Evolutionary conservation across 2,888 invertebrate species (phyloP), one percentile per base, ranked within the genome.

Genomic region (Tachystola acroxantha): DNA sequence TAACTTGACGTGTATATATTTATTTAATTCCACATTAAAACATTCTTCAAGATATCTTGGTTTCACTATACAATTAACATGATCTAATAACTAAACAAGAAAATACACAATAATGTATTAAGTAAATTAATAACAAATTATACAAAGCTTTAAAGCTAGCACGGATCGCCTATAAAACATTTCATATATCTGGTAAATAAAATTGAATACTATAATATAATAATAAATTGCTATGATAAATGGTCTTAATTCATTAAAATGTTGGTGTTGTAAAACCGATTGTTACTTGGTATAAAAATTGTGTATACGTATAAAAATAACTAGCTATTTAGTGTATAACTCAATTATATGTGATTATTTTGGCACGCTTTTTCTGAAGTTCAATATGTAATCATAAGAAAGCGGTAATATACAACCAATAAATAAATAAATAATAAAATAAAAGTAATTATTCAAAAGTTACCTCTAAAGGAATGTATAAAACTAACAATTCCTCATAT

Each of bases 1-100:
- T 37, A 45, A 53, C 49, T 62, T 64, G 63, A 72, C 63, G 59
- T 71, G 63, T 69, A 65, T 69, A 65, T 68, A 58, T 67, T 69
- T 66, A 64, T 69, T 65, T 73, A 58, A 69, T 67, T 71, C 56
- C 68, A 76, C 72, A 77, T 68, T 69, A 66, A 75, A 76, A 74
- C 62, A 66, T 66, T 62, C 9, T 63, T 63, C 52, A 73, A 72
- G 69, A 70, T 74, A 68, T 64, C 49, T 64, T 57, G 52, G 48
- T 66, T 57, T 57, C 57, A 63, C 58, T 65, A 65, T 58, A 60
- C 55, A 67, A 62, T 62, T 57, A 72, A 70, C 59, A 60, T 63
- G 50, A 63, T 57, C 42, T 50, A 61, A 33, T 13, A 68, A 66
- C 52, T 58, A 58, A 70, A 69, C 48, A 61, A 57, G 36, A 40